phyloP scores from a whole-genome alignment of 2,113 vertebrate species.

The Melanerpes formicivorus region DNA sequence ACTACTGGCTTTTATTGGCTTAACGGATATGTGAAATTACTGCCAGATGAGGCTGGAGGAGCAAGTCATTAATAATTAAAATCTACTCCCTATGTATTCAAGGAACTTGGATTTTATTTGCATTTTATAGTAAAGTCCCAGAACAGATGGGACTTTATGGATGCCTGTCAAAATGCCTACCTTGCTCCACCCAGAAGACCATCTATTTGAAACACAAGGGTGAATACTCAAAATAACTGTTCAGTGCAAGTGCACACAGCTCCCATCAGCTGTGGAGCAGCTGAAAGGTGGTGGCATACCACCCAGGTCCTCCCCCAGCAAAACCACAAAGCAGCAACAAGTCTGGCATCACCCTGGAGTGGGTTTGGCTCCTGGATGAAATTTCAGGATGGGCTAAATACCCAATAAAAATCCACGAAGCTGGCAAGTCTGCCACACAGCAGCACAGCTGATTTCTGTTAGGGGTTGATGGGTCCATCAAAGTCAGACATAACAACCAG shows the following conservation, averaged over 20 bases:
- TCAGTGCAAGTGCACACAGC: neutral
- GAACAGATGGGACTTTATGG: slow-evolving; percentile 9
- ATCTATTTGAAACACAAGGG: neutral
- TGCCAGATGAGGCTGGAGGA: neutral
- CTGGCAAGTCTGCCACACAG: rapidly evolving
- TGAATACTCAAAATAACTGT: neutral
- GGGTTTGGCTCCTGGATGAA: neutral
- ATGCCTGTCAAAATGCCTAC: neutral
- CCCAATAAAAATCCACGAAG: neutral
- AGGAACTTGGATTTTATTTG: neutral
- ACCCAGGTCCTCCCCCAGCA: too few relatives aligned
- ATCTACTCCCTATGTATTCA: neutral
- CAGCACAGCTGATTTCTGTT: rapidly evolving
- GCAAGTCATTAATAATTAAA: slow-evolving; percentile 9
- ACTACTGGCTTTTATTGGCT: neutral
- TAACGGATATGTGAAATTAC: neutral
- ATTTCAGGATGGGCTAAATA: neutral
- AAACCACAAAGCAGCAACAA: neutral
- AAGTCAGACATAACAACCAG: too few relatives aligned
- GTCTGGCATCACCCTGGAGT: neutral
- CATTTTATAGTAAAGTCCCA: neutral
- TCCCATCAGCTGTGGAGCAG: neutral
- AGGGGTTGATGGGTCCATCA: neutral
- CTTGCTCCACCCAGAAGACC: neutral
- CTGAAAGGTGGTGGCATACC: neutral